Percentiles rank a stretch among this genome's conserved stretches.
Conservation (phyloP, 2,113 vertebrate species). For the Pycnonotus jocosus region DNA sequence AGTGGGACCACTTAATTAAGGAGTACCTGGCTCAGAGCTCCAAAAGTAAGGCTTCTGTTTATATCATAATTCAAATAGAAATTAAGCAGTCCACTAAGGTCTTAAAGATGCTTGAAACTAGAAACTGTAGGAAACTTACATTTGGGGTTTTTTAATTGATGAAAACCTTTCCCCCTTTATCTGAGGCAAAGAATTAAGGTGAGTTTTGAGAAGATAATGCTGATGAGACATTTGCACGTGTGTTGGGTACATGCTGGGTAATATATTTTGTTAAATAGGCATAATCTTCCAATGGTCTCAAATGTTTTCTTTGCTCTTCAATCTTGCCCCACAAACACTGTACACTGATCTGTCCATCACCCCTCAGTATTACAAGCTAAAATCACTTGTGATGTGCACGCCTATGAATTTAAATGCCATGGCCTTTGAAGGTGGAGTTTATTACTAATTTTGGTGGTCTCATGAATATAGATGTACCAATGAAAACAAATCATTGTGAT, state of each 20-base stretch:
- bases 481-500: neutral
- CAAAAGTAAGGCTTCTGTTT: neutral
- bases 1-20: neutral
- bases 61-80: neutral
- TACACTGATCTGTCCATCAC: neutral
- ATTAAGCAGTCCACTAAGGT: neutral
- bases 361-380: neutral
- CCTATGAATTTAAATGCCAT: neutral
- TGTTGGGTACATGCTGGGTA: neutral
- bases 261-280: neutral
- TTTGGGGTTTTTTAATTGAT: neutral
- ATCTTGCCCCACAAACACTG: neutral
- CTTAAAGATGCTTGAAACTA: neutral
- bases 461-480: neutral
- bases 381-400: neutral
- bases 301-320: neutral
- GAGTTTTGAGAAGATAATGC: neutral
- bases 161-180: neutral
- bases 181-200: neutral
- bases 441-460: neutral
- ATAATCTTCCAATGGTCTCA: neutral
- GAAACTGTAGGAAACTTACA: neutral
- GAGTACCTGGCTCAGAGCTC: neutral
- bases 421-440: neutral
- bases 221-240: fast-evolving